These are phyloP conservation scores for Apolygus lucorum DNA, from an alignment of 1,140 invertebrate genomes.

Conservation along the genomic window DNA sequence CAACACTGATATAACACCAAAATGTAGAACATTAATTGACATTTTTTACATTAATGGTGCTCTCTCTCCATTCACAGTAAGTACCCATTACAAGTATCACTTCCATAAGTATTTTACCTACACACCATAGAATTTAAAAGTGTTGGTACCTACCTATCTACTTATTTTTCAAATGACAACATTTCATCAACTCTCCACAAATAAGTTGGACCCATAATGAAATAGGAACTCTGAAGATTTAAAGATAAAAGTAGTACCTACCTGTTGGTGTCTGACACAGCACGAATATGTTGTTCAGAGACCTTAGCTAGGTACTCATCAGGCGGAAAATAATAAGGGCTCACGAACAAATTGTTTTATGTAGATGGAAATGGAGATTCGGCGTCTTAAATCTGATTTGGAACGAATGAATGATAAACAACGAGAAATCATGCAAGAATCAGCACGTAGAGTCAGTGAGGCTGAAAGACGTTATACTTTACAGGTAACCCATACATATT, in stretches of 20 bases:
- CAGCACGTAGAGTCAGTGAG: constrained; percentile 50
- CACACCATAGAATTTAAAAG: not conserved
- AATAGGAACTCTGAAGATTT: too few species aligned
- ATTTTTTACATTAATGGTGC: constrained; percentile 25
- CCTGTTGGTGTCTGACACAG: not conserved
- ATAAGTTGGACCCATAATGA: too few species aligned
- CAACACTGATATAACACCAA: not conserved
- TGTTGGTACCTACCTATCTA: too few species aligned
- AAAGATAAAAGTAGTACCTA: too few species aligned
- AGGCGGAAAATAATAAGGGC: too few species aligned
- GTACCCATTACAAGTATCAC: constrained; percentile 11
- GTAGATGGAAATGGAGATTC: constrained; percentile 48
- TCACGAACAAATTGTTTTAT: not conserved
- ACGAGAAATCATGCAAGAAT: constrained; percentile 47
- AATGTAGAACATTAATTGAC: constrained; percentile 23
- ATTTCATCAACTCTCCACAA: too few species aligned
- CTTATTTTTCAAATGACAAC: too few species aligned
- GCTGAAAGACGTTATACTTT: constrained; percentile 63
- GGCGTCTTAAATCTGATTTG: constrained; percentile 63
- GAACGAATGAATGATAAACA: constrained; percentile 58
- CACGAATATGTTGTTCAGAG: not conserved
- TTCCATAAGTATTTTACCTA: too few species aligned
- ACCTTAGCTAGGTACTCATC: too few species aligned
- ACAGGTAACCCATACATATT: too few species aligned
- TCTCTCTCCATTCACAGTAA: constrained; percentile 20